phyloP scores from a whole-genome alignment of 2,113 vertebrate species.

The Clarias gariepinus region DNA sequence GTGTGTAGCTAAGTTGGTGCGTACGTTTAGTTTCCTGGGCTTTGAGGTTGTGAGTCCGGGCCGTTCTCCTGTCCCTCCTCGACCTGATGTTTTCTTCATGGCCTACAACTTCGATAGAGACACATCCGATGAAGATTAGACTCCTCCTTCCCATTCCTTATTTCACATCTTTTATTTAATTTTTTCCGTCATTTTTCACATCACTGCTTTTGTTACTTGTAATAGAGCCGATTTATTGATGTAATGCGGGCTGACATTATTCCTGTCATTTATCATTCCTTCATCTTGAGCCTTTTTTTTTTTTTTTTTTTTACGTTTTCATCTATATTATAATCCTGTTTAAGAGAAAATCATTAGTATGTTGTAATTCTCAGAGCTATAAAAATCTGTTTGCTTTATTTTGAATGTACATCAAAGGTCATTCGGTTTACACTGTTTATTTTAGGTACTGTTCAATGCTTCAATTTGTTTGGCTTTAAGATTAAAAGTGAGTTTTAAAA shows the following conservation, averaged over 20 bases:
- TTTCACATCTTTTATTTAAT: slow-evolving; percentile 23
- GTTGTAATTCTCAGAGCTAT: slow-evolving; percentile 54
- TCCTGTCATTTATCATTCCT: slow-evolving; percentile 10
- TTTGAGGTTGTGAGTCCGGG: slow-evolving; percentile 99
- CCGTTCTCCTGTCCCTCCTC: slow-evolving; percentile 95
- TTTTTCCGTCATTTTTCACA: slow-evolving; percentile 15
- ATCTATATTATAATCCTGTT: slow-evolving; percentile 22
- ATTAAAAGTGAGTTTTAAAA: slow-evolving; percentile 25
- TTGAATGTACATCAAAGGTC: slow-evolving; percentile 69
- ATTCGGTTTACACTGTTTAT: slow-evolving; percentile 61
- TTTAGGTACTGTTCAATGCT: slow-evolving; percentile 59
- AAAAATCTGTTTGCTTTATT: slow-evolving; percentile 56
- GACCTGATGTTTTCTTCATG: slow-evolving; percentile 99
- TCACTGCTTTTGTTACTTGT: slow-evolving; percentile 4
- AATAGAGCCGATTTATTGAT: not conserved
- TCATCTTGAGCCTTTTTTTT: slow-evolving; percentile 48
- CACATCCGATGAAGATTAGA: slow-evolving; percentile 90
- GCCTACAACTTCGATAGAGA: slow-evolving; percentile 96
- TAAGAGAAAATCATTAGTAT: slow-evolving; percentile 39
- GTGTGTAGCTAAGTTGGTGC: slow-evolving; percentile 78
- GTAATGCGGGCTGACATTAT: not conserved
- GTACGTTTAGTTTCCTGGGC: slow-evolving; percentile 98
- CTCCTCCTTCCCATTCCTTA: slow-evolving; percentile 36
- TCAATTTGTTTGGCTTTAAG: slow-evolving; percentile 59
- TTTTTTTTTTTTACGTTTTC: slow-evolving; percentile 44